Evolutionary conservation across 2,888 invertebrate species (phyloP).

Genomic region (Caenorhabditis sp.): DNA sequence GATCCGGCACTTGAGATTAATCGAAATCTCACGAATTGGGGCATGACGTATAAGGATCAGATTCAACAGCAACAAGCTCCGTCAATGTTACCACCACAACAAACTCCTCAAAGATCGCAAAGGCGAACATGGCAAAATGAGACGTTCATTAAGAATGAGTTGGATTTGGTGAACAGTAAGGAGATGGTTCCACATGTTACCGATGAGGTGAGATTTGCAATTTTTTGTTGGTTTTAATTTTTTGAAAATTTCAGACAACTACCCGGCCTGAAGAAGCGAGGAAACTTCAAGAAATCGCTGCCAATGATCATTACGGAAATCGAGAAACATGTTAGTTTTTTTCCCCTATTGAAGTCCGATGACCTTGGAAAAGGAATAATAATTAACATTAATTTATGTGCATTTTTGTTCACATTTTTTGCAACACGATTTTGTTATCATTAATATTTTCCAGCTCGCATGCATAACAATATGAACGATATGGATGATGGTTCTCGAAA

Average conservation of each 20-base stretch:
- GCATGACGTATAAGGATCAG: slow-evolving; percentile 50
- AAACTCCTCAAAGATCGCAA: slow-evolving; percentile 28
- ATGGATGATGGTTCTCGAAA: slow-evolving; percentile 8
- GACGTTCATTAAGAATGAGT: slow-evolving; percentile 61
- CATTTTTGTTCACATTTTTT: background rate
- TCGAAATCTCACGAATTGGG: slow-evolving; percentile 70
- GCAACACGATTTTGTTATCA: too few relatives aligned
- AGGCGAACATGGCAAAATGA: slow-evolving; percentile 66
- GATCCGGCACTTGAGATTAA: slow-evolving; percentile 69
- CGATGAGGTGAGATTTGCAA: slow-evolving; percentile 30
- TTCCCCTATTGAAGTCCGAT: too few relatives aligned
- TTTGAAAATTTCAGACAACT: slow-evolving; percentile 17
- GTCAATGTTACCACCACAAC: slow-evolving; percentile 15
- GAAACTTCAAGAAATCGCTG: slow-evolving; percentile 31
- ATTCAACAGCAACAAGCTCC: slow-evolving; percentile 17
- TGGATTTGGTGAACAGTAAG: slow-evolving; percentile 59
- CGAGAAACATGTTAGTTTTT: background rate
- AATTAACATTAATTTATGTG: background rate
- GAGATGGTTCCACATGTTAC: slow-evolving; percentile 55
- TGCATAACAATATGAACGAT: slow-evolving; percentile 10
- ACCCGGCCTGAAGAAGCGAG: slow-evolving; percentile 37
- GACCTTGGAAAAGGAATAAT: too few relatives aligned
- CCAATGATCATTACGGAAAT: slow-evolving; percentile 28
- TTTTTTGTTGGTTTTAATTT: background rate
- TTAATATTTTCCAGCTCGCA: slow-evolving; percentile 8